A percentile compares a stretch with the other conserved stretches of the same genome.
phyloP scores from a whole-genome alignment of 2,797 vertebrate genomes.

The Anniella stebbinsi region DNA sequence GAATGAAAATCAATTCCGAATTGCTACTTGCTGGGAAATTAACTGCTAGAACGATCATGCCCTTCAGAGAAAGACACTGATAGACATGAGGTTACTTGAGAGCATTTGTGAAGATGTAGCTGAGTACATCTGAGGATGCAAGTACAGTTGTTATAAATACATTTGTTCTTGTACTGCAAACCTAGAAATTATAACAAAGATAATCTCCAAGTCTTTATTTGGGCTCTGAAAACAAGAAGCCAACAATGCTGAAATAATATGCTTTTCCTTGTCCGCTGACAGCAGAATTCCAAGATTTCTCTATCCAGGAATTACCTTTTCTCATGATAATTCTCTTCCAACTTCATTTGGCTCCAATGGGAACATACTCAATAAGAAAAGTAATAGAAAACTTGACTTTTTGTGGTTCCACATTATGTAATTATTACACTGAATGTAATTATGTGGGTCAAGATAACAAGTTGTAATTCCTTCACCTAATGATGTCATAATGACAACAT shows the following conservation, averaged over 20 bases:
- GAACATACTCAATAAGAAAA: not conserved
- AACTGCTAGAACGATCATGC: constrained; percentile 59
- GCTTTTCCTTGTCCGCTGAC: not conserved
- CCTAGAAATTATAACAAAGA: not conserved
- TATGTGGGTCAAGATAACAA: not conserved
- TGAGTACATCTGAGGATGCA: not conserved
- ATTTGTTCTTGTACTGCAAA: not conserved
- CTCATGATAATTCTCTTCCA: not conserved
- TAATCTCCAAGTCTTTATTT: not conserved
- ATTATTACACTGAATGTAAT: not conserved
- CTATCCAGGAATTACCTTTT: not conserved
- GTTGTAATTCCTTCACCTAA: not conserved
- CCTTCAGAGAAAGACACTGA: constrained; percentile 45
- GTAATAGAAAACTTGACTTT: not conserved
- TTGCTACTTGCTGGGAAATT: constrained; percentile 58
- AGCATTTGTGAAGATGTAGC: constrained; percentile 34
- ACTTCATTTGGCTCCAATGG: not conserved
- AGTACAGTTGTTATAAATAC: constrained; percentile 42
- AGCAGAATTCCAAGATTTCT: not conserved
- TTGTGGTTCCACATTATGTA: not conserved
- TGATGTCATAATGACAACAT: not conserved
- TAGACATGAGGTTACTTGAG: constrained; percentile 38
- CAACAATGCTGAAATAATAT: not conserved
- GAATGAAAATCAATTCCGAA: constrained; percentile 71
- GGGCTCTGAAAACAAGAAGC: not conserved